Base-by-base conservation (phyloP, 2,113 vertebrate genomes). In the Misgurnus anguillicaudatus region DNA sequence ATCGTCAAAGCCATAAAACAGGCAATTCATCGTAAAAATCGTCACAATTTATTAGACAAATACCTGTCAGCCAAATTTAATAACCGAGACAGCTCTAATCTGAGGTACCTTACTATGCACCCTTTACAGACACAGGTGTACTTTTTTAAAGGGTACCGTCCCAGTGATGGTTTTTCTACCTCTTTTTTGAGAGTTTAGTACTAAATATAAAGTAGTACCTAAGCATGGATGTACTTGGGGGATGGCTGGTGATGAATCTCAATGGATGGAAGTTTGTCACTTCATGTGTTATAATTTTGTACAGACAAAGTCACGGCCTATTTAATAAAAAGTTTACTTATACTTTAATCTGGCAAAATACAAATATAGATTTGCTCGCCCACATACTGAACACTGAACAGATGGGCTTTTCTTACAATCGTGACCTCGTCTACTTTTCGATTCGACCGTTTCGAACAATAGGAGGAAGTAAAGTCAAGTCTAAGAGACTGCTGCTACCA, bases 391-490 rank as follows among this genome's bases (percentile, higher is more conserved):
- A 80, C 82, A 16, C n/a, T 21, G 76, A 81, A 80, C 82, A 82
- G 81, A 85, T 85, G 62, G 21, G 41, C 80, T 81, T 80, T 82
- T 85, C 74, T 75, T 80, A 11, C 65, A 65, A 75, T 75, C 45
- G 38, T 83, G 84, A 83, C 84, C 77, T 78, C 7, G 53, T 57
- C 77, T 85, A 68, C 71, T 70, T 82, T 81, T 84, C 77, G 69
- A 84, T 84, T 64, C 64, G 71, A 77, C 61, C 83, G 60, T 72
- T 81, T 72, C 61, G 78, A 80, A 85, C 84, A 85, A 85, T 85
- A 62, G 72, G 48, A 80, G 84, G 84, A 85, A 85, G 78, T 75
- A 85, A 65, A 80, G 62, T 80, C 74, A 80, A 82, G 80, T 82
- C 80, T 77, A 80, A 68, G 62, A 74, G 77, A 73, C 80, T 80